Conservation (phyloP, 2,888 invertebrate genomes). For the Noctua janthe region DNA sequence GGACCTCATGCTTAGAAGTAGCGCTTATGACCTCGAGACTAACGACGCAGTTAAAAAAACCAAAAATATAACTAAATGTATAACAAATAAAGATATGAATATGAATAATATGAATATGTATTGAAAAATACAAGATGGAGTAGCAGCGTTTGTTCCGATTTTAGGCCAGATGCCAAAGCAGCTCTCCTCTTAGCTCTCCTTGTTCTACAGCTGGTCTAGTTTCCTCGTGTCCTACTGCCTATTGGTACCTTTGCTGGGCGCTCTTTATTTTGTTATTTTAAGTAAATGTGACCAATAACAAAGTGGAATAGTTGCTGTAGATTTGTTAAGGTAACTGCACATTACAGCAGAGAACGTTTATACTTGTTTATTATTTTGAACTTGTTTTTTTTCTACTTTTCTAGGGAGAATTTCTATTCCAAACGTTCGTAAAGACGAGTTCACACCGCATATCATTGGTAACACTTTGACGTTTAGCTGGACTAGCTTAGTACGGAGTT, state of each 20-base stretch:
- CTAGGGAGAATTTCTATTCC: background rate
- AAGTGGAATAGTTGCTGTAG: slow-evolving; percentile 11
- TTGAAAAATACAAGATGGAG: background rate
- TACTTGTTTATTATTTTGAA: too few species aligned
- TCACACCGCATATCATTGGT: background rate
- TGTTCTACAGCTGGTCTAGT: background rate
- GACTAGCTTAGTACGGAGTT: background rate
- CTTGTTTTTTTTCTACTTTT: background rate
- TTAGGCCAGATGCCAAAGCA: background rate
- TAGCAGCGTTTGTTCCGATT: background rate
- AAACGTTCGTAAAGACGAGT: background rate
- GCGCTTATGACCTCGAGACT: background rate
- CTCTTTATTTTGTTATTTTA: slow-evolving; percentile 11
- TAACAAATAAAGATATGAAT: too few species aligned
- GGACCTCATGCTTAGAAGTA: background rate
- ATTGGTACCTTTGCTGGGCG: background rate
- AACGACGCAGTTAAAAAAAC: background rate
- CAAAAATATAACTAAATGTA: background rate
- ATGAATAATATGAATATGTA: background rate
- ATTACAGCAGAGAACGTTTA: background rate
- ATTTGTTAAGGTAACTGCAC: slow-evolving; percentile 3
- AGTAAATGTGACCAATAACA: slow-evolving; percentile 42
- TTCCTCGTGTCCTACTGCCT: background rate
- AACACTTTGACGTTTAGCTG: background rate
- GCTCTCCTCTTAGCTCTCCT: background rate